A percentile compares a stretch with the other conserved stretches of the same genome.
Conservation (phyloP, 2,888 invertebrate genomes). For the Cacoxenus indagator region DNA sequence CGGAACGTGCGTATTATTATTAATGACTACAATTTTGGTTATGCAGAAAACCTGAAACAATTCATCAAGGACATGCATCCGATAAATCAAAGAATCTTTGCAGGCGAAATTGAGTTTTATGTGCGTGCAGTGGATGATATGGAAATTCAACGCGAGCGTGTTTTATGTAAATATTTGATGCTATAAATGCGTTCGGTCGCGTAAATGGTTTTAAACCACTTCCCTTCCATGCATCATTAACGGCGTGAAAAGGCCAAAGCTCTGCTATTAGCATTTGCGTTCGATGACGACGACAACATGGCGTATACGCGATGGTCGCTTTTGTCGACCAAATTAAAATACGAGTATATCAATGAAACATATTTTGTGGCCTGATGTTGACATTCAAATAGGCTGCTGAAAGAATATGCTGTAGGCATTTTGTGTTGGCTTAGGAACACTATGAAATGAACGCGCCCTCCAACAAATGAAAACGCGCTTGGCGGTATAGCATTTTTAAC, state of each 20-base stretch:
- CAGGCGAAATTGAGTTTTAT: no score
- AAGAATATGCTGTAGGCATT: not conserved
- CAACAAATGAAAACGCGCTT: no score
- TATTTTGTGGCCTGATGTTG: conserved; percentile 23
- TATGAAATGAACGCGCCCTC: no score
- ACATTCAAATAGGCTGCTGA: conserved; percentile 55
- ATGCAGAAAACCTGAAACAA: no score
- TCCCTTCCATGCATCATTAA: conserved; percentile 9
- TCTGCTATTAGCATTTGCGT: no score
- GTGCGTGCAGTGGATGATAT: no score
- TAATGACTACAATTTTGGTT: no score
- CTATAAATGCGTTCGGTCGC: not conserved
- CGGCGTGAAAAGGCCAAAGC: conserved; percentile 42
- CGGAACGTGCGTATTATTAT: no score
- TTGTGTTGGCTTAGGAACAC: not conserved
- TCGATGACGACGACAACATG: not conserved
- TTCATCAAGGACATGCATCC: no score
- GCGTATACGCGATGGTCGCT: not conserved
- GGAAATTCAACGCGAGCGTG: not conserved
- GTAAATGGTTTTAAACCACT: not conserved
- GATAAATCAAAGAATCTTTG: no score
- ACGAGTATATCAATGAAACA: not conserved
- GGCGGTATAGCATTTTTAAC: no score
- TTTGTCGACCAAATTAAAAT: not conserved
- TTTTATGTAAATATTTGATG: not conserved